phyloP scores from a whole-genome alignment of 2,888 invertebrate genomes.

The Orthosia gothica region DNA sequence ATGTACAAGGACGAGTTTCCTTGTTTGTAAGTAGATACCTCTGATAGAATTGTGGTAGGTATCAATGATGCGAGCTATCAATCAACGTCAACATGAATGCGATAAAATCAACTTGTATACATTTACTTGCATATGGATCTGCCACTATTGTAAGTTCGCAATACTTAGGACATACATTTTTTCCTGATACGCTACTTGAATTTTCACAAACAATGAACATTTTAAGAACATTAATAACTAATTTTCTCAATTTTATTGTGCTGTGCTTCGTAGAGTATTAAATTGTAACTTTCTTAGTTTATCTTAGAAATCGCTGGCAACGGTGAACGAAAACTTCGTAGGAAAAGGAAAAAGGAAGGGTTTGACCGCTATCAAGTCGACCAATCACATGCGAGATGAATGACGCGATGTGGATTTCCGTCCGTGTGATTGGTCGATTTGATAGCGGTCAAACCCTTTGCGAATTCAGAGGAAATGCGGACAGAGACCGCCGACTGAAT shows the following conservation, averaged over 20 bases:
- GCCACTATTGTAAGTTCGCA: slow-evolving; percentile 6
- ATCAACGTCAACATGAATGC: slow-evolving; percentile 38
- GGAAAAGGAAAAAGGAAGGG: too few species aligned
- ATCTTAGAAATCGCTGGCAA: too few species aligned
- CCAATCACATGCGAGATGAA: too few species aligned
- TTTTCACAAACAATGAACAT: background rate
- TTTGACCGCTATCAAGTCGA: too few species aligned
- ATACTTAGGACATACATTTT: background rate
- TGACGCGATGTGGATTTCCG: too few species aligned
- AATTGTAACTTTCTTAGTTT: too few species aligned
- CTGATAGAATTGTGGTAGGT: slow-evolving; percentile 49
- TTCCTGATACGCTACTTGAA: slow-evolving; percentile 14
- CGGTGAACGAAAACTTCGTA: too few species aligned
- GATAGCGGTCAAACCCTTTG: too few species aligned
- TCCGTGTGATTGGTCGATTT: too few species aligned
- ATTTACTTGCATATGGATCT: slow-evolving; percentile 51
- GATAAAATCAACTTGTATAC: slow-evolving; percentile 51
- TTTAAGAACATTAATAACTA: background rate
- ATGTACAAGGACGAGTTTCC: slow-evolving; percentile 52
- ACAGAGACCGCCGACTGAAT: too few species aligned
- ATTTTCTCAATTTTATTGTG: background rate
- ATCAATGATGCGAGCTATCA: slow-evolving; percentile 48
- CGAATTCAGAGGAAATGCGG: too few species aligned
- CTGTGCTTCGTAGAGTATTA: background rate
- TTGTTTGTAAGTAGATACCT: slow-evolving; percentile 35